Evolutionary conservation across 1,140 invertebrate species (phyloP), one percentile per base, ranked within the genome.

Genomic region (Diploscapter pachys): DNA sequence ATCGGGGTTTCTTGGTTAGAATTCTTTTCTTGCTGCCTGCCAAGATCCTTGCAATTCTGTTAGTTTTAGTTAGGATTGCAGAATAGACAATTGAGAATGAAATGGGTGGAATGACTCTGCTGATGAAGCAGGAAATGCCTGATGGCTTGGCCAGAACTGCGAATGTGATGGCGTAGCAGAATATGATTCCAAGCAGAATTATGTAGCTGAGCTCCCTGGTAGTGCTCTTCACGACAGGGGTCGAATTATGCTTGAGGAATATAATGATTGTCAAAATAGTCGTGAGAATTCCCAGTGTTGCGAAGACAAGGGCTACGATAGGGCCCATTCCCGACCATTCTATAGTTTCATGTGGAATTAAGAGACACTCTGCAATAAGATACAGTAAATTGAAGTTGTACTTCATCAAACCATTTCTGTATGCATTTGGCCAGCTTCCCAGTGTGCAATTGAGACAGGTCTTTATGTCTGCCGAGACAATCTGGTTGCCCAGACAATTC

Each of bases 31-130:
- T 93, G 64, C 91, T 92, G 2, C 92, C 91, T 8, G 92, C 91
- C 55, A 94, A 88, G 79, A 93, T 93, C 13, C 92, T 85, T 0
- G 92, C 92, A 56, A 94, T 94, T 66, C 92, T 87, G 86, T 94
- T 93, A 0, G 92, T 94, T 88, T 93, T 93, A 3, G 92, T 93
- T 3, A 93, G 88, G 9, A 94, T 86, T 4, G 92, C 90, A 0
- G 91, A 91, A 85, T 93, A 94, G 76, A 93, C 92, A 86, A 93
- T 91, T 0, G 92, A 90, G 81, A 94, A 93, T 59, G 91, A 91
- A 59, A 93, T 85, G 4, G 83, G 83, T 6, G 83, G 83, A 50
- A 84, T 54, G 4, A 76, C 83, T 57, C 83, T 68, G 5, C 69
- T 76, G 4, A 76, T 63, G 57, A 76, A 76, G 55, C 75, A 71